Evolutionary conservation across 2,113 vertebrate species (phyloP).

Genomic region (Callithrix jacchus): DNA sequence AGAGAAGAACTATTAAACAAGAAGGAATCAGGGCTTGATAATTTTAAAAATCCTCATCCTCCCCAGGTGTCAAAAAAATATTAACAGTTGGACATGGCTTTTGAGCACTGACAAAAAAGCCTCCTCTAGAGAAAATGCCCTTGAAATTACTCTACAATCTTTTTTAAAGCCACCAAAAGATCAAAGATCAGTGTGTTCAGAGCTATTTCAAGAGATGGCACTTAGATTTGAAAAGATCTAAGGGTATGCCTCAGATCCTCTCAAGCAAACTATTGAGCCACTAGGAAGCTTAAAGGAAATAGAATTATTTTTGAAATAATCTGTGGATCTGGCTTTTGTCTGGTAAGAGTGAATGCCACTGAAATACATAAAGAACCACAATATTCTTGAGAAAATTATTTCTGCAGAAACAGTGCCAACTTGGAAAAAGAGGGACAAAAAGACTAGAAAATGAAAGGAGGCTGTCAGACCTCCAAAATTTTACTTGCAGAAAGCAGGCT

Average conservation of each 20-base stretch:
- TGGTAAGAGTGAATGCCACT: background rate
- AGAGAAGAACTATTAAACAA: background rate
- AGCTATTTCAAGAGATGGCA: background rate
- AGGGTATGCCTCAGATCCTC: background rate
- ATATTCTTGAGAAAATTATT: conserved; percentile 9
- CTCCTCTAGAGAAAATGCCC: background rate
- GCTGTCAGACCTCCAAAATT: background rate
- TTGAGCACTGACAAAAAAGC: background rate
- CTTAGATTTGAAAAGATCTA: background rate
- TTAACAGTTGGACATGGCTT: background rate
- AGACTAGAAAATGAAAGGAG: background rate
- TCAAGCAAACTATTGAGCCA: background rate
- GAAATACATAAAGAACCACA: background rate
- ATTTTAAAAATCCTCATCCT: conserved; percentile 10
- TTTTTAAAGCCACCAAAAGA: background rate
- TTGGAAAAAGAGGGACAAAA: background rate
- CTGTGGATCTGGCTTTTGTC: background rate
- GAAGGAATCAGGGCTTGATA: background rate
- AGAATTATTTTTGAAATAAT: background rate
- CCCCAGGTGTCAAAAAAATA: background rate
- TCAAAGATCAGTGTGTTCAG: background rate
- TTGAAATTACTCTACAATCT: background rate
- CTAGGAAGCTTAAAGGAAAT: background rate
- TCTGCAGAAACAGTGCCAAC: background rate
- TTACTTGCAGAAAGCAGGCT: background rate